Evolutionary conservation across 2,888 invertebrate genomes (phyloP).

Genomic region (Operophtera brumata): DNA sequence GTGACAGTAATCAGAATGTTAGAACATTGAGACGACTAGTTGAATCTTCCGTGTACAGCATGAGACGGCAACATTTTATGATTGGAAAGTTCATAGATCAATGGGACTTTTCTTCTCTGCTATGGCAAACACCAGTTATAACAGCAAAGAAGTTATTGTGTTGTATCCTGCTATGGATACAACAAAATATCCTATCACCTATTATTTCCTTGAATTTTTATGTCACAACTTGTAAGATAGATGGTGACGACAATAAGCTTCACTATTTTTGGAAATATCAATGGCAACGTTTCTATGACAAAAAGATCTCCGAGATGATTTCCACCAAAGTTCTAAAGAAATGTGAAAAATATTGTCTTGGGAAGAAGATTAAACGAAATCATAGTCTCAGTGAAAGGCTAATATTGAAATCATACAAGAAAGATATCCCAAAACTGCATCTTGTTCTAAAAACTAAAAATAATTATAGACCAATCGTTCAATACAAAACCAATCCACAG

Average conservation of each 20-base stretch:
- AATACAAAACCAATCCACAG: constrained; percentile 54
- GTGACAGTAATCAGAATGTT: constrained; percentile 53
- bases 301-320: constrained; percentile 57
- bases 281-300: constrained; percentile 74
- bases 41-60: constrained; percentile 54
- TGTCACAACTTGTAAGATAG: constrained; percentile 68
- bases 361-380: constrained; percentile 49
- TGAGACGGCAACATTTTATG: constrained; percentile 63
- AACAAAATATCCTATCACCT: constrained; percentile 58
- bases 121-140: constrained; percentile 47
- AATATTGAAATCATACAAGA: constrained; percentile 48
- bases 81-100: constrained; percentile 44
- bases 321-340: constrained; percentile 54
- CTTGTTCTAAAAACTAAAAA: constrained; percentile 62
- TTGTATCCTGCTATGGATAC: constrained; percentile 53
- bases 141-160: constrained; percentile 40
- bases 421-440: constrained; percentile 63
- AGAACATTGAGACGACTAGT: constrained; percentile 58
- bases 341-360: constrained; percentile 48
- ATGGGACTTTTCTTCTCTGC: constrained; percentile 54
- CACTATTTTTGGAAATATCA: constrained; percentile 67
- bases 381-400: constrained; percentile 41
- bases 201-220: constrained; percentile 68
- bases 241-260: constrained; percentile 67
- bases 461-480: constrained; percentile 66